Evolutionary conservation across 2,888 invertebrate genomes (phyloP), one percentile per base, ranked within the genome.

Genomic region (Electrophaes corylata): DNA sequence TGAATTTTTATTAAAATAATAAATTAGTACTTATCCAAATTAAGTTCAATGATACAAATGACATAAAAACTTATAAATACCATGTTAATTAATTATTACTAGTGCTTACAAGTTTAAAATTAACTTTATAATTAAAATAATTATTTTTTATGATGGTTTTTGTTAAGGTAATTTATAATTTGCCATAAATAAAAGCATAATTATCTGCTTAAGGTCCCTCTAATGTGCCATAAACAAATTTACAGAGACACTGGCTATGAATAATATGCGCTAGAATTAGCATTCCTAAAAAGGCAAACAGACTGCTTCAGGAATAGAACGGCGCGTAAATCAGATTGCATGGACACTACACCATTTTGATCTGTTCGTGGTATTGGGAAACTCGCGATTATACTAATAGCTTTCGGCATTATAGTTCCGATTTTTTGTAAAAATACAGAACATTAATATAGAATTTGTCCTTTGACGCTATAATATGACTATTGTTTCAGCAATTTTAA

Each of bases 251-350:
- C 44, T 19, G 10, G 23, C 12, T 77, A 77, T 80, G 80, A 83
- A 82, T 86, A 81, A 78, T 79, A 75, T 73, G 67, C 64, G 61
- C 69, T 65, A 72, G 82, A 84, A 86, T 86, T 84, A 85, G 79
- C 75, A 84, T 83, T 81, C 84, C 87, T 83, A 83, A 88, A 86
- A 88, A 83, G 86, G 88, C 68, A 75, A 73, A 73, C 72, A 70
- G 77, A 72, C 73, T 70, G 71, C 74, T 78, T 79, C 76, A 74
- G 76, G 78, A 75, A 78, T 75, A 73, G 74, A 76, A 72, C 75
- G 71, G 77, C 79, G 81, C 83, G 85, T 88, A 88, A 86, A 87
- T 87, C 88, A 86, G 85, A 84, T 86, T 82, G 83, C 76, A 81
- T 81, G 85, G 83, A 84, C 85, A 85, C 79, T 82, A 78, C 76